A percentile compares a stretch with the other conserved stretches of the same genome.
phyloP scores from a whole-genome alignment of 2,797 vertebrate genomes.

The Spinus olivaceus region DNA sequence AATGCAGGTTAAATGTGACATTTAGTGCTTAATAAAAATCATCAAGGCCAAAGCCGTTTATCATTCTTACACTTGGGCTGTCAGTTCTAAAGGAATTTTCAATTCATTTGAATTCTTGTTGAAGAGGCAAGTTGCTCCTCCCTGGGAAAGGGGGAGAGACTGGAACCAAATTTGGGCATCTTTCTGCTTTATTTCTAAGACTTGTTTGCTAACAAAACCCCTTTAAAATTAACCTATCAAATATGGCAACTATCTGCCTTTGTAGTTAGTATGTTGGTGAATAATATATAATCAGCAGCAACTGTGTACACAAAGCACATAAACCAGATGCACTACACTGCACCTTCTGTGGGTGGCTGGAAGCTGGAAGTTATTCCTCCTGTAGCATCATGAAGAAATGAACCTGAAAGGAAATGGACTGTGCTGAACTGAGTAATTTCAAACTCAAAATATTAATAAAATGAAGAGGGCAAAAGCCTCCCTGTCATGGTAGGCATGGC shows the following conservation, averaged over 20 bases:
- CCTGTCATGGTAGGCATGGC: not conserved
- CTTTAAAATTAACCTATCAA: constrained; percentile 45
- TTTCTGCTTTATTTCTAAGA: constrained; percentile 16
- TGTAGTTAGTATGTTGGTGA: not conserved
- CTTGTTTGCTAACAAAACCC: constrained; percentile 20
- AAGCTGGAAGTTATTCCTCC: not conserved
- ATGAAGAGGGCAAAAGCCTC: not conserved
- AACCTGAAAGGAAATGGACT: not conserved
- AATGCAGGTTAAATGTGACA: constrained; percentile 93
- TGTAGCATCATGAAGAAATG: not conserved
- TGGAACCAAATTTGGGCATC: not conserved
- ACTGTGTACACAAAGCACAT: not conserved
- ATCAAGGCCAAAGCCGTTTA: constrained; percentile 88
- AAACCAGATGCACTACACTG: not conserved
- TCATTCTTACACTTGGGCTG: constrained; percentile 83
- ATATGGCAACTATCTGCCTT: not conserved
- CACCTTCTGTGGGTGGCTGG: not conserved
- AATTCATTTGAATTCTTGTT: constrained; percentile 66
- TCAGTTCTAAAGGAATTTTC: constrained; percentile 77
- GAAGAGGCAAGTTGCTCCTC: constrained; percentile 31
- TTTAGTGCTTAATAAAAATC: constrained; percentile 91
- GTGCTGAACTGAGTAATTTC: not conserved
- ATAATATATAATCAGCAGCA: not conserved
- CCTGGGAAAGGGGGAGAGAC: not conserved
- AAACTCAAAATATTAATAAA: not conserved